Percentiles rank a stretch among this genome's conserved stretches.
phyloP scores from a whole-genome alignment of 1,140 invertebrate species.

The Micrasema longulum region DNA sequence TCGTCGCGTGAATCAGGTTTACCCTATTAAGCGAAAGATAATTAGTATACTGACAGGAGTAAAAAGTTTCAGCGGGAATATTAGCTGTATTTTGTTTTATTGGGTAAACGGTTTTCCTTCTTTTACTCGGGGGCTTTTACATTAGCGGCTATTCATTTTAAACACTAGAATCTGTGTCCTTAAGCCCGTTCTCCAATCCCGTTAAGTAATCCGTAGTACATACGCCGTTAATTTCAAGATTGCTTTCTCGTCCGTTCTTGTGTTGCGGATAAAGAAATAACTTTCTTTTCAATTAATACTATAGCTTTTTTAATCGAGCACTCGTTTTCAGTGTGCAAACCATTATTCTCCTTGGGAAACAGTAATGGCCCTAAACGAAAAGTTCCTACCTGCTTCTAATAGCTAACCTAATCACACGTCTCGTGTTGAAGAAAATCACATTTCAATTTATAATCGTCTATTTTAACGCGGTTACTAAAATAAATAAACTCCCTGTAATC shows the following conservation, averaged over 20 bases:
- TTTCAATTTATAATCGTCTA: no score
- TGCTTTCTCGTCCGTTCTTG: conserved; percentile 50
- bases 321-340: background rate
- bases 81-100: no score
- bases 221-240: conserved; percentile 54
- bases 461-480: no score
- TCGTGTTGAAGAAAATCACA: no score
- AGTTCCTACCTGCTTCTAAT: background rate
- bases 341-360: conserved; percentile 11
- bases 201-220: conserved; percentile 54
- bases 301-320: conserved; percentile 41
- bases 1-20: conserved; percentile 25
- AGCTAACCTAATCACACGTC: no score
- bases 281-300: conserved; percentile 44
- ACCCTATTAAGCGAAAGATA: background rate
- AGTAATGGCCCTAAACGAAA: background rate
- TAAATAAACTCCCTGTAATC: no score
- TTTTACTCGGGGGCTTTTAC: conserved; percentile 18
- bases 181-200: conserved; percentile 52
- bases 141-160: conserved; percentile 28
- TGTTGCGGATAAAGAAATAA: conserved; percentile 48
- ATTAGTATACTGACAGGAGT: no score
- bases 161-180: conserved; percentile 15
- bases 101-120: background rate
- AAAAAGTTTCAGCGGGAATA: no score